Base-by-base conservation (phyloP, 2,888 invertebrate species). In the Hylaea fasciaria region DNA sequence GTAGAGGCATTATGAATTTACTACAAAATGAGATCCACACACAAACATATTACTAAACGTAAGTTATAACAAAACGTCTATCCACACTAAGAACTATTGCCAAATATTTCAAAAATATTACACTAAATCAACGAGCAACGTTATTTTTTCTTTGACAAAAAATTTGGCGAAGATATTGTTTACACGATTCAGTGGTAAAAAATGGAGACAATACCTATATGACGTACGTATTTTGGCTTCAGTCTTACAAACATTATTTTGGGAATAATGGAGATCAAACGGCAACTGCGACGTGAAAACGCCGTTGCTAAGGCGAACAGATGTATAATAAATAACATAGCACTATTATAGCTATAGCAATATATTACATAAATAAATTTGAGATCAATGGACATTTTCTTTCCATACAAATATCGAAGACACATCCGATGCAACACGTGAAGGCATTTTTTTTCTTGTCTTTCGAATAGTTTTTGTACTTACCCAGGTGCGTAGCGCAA, bases 291-390 rank as follows among this genome's bases (percentile, higher is more conserved):
- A 65, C 64, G 71, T 69, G 66, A 69, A 73, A 70, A 71, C 65
- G 67, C 64, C 70, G 60, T 63, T 50, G 62, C 52, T 47, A 55
- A 64, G 54, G 43, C 32, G 22, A 43, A 54, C 61, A 59, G 58
- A 61, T 61, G 59, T 60, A 49, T 57, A 49, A 86, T 87, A 88
- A 89, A 89, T 91, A 88, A 82, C 78, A 74, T 82, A 81, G 82
- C 81, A 82, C 85, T 86, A 76, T 78, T 77, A 83, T 80, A 75
- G 73, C 75, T 77, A 78, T 66, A 48, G 60, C 74, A 78, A 78
- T 83, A 85, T 83, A 83, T 82, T 78, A 87, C 80, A 86, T 89
- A 87, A 89, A 89, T 87, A 89, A 55, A 89, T 87, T 87, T 91
- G 91, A 92, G 91, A 92, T 92, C 91, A 91, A 82, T 87, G 81